Conservation (phyloP, 2,797 vertebrate species). For the Fundulus diaphanus region DNA sequence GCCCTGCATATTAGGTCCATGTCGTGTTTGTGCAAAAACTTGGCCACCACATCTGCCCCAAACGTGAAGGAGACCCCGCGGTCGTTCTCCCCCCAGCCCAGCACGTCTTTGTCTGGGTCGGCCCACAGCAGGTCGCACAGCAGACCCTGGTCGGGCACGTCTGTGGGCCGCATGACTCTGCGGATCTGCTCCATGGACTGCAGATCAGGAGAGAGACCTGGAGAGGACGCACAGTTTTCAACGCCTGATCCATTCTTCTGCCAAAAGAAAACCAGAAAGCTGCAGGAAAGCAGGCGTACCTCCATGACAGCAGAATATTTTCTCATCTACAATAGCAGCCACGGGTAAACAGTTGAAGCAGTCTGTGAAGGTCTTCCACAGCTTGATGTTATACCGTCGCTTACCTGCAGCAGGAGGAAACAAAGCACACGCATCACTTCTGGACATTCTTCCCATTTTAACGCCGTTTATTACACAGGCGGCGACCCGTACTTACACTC, state of each 20-base stretch:
- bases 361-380: constrained; percentile 99
- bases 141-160: constrained; percentile 86
- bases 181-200: constrained; percentile 88
- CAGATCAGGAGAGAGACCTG: constrained; percentile 84
- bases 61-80: constrained; percentile 87
- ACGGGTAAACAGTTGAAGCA: constrained; percentile 99
- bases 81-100: constrained; percentile 87
- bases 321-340: constrained; percentile 92
- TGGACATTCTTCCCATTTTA: not conserved
- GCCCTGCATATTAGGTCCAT: constrained; percentile 90
- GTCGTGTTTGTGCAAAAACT: constrained; percentile 88
- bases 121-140: constrained; percentile 87
- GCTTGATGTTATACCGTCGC: constrained; percentile 96
- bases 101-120: constrained; percentile 85
- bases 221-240: not conserved
- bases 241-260: not conserved
- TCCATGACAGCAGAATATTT: constrained; percentile 88
- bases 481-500: constrained; percentile 76
- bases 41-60: constrained; percentile 86
- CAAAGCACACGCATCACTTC: too few species aligned
- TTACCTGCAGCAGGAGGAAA: constrained; percentile 81
- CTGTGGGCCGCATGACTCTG: constrained; percentile 86
- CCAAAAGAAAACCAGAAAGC: too few species aligned
- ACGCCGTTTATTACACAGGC: accelerated
- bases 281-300: constrained; percentile 52